phyloP scores from a whole-genome alignment of 2,113 vertebrate genomes.

The Psettodes erumei region DNA sequence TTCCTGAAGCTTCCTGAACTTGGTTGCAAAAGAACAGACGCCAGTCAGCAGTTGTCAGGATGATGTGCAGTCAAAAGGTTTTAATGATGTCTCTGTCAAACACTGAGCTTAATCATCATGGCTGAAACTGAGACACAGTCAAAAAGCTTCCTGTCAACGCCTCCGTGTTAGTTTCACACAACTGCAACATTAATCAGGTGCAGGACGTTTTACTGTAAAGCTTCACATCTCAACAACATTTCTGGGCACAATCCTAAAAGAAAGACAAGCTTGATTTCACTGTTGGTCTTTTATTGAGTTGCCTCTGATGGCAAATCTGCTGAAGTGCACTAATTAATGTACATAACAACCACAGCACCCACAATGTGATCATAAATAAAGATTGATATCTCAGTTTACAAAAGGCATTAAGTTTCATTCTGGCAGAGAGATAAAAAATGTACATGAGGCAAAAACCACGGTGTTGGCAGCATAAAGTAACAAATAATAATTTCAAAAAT shows the following conservation, averaged over 20 bases:
- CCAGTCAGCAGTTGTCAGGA: not conserved
- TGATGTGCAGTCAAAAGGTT: no score
- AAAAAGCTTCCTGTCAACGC: not conserved
- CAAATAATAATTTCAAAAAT: not conserved
- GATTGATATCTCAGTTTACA: conserved; percentile 12
- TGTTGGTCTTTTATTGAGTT: not conserved
- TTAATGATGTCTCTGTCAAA: conserved; percentile 44
- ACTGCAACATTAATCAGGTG: not conserved
- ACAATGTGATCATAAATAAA: conserved; percentile 33
- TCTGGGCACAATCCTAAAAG: not conserved
- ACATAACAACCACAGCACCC: not conserved
- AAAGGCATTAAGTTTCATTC: not conserved
- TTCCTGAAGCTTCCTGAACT: not conserved
- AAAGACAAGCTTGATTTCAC: not conserved
- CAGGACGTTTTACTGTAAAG: not conserved
- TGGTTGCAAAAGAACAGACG: not conserved
- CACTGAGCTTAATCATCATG: not conserved
- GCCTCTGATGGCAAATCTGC: not conserved
- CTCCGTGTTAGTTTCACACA: conserved; percentile 11
- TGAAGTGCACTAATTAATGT: not conserved
- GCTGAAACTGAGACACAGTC: not conserved
- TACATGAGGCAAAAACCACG: not conserved
- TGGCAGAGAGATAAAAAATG: not conserved
- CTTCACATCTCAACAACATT: not conserved
- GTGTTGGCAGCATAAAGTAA: not conserved